Percentiles rank a stretch among this genome's conserved stretches.
Evolutionary conservation across 2,888 invertebrate genomes (phyloP).

Genomic region (Drosophila stalkeri): DNA sequence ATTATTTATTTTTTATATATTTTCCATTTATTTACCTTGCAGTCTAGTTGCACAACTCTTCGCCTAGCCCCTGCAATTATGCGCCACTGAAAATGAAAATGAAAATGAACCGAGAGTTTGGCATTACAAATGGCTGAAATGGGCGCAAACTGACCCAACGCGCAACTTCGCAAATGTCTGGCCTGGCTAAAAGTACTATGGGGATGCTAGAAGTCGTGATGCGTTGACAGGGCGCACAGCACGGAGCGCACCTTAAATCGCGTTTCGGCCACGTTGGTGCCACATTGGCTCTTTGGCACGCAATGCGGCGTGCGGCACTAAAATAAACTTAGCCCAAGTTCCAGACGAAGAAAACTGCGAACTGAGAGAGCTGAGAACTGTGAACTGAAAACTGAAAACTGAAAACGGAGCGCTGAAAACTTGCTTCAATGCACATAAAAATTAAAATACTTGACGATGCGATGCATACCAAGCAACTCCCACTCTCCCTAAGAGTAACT

Average conservation of each 20-base stretch:
- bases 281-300: constrained; percentile 60
- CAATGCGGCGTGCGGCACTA: constrained; percentile 66
- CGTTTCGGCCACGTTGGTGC: background rate
- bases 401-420: constrained; percentile 42
- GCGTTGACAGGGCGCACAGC: constrained; percentile 29
- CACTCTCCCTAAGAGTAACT: background rate
- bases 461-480: constrained; percentile 59
- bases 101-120: constrained; percentile 35
- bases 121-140: constrained; percentile 40
- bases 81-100: constrained; percentile 31
- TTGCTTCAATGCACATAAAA: constrained; percentile 70
- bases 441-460: constrained; percentile 72
- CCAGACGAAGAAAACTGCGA: constrained; percentile 29
- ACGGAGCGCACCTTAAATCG: constrained; percentile 14
- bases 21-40: background rate
- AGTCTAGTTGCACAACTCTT: constrained; percentile 13
- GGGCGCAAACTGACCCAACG: constrained; percentile 50
- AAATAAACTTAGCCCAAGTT: constrained; percentile 68
- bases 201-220: constrained; percentile 3
- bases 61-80: constrained; percentile 28
- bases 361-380: constrained; percentile 16
- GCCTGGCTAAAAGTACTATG: constrained; percentile 24
- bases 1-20: too few relatives aligned
- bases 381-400: constrained; percentile 15
- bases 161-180: constrained; percentile 33